These are phyloP conservation scores for Gastrophysa polygoni DNA, from an alignment of 2,888 invertebrate species.

Conservation along the genomic window DNA sequence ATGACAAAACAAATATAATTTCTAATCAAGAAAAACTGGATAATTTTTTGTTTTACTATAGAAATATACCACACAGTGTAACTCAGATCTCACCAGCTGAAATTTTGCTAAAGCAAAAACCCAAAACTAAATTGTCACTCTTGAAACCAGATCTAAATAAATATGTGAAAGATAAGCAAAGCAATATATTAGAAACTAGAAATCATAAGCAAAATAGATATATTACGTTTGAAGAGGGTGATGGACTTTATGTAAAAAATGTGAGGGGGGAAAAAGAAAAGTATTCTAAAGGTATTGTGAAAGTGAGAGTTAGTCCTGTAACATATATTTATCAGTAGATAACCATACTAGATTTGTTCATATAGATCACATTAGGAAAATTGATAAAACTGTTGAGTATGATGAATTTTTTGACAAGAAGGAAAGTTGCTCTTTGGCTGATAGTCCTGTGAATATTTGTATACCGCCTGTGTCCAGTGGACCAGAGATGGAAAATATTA, in stretches of 20 bases:
- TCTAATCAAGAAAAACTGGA: constrained; percentile 8
- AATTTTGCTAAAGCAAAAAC: constrained; percentile 11
- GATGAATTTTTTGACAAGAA: neutral
- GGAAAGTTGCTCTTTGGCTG: neutral
- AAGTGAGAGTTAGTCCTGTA: constrained; percentile 1
- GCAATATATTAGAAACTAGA: neutral
- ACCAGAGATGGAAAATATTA: neutral
- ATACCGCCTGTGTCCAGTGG: too few relatives aligned
- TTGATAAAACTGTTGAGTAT: neutral
- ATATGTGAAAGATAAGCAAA: constrained; percentile 9
- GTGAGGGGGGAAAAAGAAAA: neutral
- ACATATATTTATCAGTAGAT: neutral
- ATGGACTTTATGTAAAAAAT: constrained; percentile 6
- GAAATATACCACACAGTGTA: constrained; percentile 21
- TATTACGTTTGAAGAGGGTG: neutral
- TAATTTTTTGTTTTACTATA: constrained; percentile 14
- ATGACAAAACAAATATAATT: neutral
- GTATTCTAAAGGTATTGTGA: neutral
- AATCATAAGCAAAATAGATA: neutral
- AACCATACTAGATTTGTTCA: neutral
- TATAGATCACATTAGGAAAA: neutral
- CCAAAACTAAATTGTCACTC: constrained; percentile 8
- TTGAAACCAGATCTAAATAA: constrained; percentile 2
- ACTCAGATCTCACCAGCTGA: constrained; percentile 4
- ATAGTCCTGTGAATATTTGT: neutral